phyloP scores from a whole-genome alignment of 1,140 invertebrate species.

The Cheumatopsyche charites region DNA sequence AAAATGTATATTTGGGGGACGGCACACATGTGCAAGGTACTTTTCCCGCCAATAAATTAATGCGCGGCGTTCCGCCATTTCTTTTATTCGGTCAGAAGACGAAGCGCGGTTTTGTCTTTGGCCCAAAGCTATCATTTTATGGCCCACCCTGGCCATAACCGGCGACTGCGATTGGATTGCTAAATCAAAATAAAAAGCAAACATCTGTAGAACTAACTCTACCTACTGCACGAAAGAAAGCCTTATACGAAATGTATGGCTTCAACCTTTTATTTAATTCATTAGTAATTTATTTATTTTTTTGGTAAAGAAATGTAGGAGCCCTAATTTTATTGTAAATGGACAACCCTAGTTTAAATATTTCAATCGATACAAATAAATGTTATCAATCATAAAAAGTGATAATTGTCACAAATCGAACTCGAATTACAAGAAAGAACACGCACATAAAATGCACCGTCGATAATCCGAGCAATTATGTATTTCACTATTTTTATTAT shows the following conservation, averaged over 20 bases:
- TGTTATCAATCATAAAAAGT: too few species aligned
- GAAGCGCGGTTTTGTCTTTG: constrained; percentile 32
- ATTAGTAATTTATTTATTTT: background rate
- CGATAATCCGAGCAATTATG: too few species aligned
- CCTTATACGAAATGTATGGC: background rate
- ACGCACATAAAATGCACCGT: too few species aligned
- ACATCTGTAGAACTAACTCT: constrained; percentile 3
- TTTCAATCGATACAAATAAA: too few species aligned
- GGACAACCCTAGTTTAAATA: too few species aligned
- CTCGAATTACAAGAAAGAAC: too few species aligned
- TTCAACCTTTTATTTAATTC: background rate
- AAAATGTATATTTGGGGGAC: too few species aligned
- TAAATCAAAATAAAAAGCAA: constrained; percentile 45
- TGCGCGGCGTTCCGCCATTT: constrained; percentile 3
- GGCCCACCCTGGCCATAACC: constrained; percentile 34
- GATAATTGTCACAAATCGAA: too few species aligned
- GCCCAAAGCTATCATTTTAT: constrained; percentile 38
- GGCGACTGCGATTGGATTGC: constrained; percentile 41
- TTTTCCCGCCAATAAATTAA: constrained; percentile 34
- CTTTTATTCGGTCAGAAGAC: background rate
- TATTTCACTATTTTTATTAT: background rate
- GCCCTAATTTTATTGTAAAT: background rate
- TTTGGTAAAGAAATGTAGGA: background rate
- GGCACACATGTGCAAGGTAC: constrained; percentile 9
- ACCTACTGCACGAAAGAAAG: background rate